Evolutionary conservation across 2,888 invertebrate species (phyloP).

Genomic region (Argyresthia albistria): DNA sequence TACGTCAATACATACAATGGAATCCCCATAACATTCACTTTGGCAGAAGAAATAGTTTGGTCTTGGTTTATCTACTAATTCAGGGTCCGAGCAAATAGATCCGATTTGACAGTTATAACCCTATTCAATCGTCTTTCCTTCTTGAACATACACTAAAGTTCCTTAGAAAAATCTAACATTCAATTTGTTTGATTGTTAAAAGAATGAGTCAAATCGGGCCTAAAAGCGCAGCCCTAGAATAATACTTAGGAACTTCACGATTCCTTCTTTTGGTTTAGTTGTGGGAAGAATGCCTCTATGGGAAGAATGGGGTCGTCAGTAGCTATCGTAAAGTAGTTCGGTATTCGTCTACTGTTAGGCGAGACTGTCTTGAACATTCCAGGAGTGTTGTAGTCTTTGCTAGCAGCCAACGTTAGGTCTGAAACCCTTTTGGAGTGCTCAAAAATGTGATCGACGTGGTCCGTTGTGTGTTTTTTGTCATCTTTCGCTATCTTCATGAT

Average conservation of each 20-base stretch:
- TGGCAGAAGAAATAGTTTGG: slow-evolving; percentile 59
- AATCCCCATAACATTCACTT: slow-evolving; percentile 23
- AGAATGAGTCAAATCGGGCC: too few relatives aligned
- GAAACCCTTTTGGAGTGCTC: slow-evolving; percentile 79
- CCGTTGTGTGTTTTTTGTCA: slow-evolving; percentile 60
- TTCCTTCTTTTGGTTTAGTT: slow-evolving; percentile 76
- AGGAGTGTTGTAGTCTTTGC: slow-evolving; percentile 80
- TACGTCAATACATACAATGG: slow-evolving; percentile 6
- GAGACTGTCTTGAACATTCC: slow-evolving; percentile 80
- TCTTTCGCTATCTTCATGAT: slow-evolving; percentile 69
- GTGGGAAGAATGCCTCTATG: slow-evolving; percentile 86
- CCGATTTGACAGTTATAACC: too few relatives aligned
- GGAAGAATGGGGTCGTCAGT: slow-evolving; percentile 86
- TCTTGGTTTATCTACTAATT: slow-evolving; percentile 17
- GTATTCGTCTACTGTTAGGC: slow-evolving; percentile 74
- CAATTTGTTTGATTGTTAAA: slow-evolving; percentile 7
- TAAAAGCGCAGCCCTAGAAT: too few relatives aligned
- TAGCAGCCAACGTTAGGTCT: slow-evolving; percentile 80
- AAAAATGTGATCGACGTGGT: slow-evolving; percentile 50
- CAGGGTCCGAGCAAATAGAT: too few relatives aligned
- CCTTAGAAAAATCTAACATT: slow-evolving; percentile 14
- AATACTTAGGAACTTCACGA: slow-evolving; percentile 37
- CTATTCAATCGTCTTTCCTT: too few relatives aligned
- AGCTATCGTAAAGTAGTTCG: slow-evolving; percentile 80
- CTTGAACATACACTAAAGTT: too few relatives aligned